Conservation (phyloP, 2,797 vertebrate species). For the Spea hammondii region DNA sequence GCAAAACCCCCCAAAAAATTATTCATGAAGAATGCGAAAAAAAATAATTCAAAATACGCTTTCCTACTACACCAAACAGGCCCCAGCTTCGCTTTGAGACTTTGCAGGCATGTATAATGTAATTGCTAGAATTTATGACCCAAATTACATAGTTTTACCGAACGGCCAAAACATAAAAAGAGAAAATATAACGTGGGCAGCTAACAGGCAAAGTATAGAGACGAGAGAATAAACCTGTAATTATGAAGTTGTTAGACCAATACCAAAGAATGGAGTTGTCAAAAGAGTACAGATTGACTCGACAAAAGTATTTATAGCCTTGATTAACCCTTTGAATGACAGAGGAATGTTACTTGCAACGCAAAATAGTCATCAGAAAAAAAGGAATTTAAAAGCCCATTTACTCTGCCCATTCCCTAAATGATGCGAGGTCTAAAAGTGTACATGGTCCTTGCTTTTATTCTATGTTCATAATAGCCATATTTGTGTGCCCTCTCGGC, state of each 20-base stretch:
- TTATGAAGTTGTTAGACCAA: slow-evolving; percentile 26
- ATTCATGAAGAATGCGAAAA: neutral
- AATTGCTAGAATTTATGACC: slow-evolving; percentile 15
- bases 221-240: slow-evolving; percentile 2
- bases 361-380: too few relatives aligned
- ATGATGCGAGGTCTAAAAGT: too few relatives aligned
- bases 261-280: neutral
- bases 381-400: too few relatives aligned
- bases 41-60: neutral
- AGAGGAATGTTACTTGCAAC: too few relatives aligned
- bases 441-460: too few relatives aligned
- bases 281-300: too few relatives aligned
- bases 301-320: too few relatives aligned
- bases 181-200: slow-evolving; percentile 11
- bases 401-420: too few relatives aligned
- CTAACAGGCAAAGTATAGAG: slow-evolving; percentile 34
- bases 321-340: too few relatives aligned
- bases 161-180: slow-evolving; percentile 1
- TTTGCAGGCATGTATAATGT: slow-evolving; percentile 5
- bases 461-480: too few relatives aligned
- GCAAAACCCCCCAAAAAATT: too few relatives aligned
- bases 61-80: neutral
- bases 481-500: too few relatives aligned
- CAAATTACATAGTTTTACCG: slow-evolving; percentile 8
- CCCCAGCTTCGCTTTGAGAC: neutral